Base-by-base conservation (phyloP, 2,797 vertebrate genomes). In the Dryobates pubescens region DNA sequence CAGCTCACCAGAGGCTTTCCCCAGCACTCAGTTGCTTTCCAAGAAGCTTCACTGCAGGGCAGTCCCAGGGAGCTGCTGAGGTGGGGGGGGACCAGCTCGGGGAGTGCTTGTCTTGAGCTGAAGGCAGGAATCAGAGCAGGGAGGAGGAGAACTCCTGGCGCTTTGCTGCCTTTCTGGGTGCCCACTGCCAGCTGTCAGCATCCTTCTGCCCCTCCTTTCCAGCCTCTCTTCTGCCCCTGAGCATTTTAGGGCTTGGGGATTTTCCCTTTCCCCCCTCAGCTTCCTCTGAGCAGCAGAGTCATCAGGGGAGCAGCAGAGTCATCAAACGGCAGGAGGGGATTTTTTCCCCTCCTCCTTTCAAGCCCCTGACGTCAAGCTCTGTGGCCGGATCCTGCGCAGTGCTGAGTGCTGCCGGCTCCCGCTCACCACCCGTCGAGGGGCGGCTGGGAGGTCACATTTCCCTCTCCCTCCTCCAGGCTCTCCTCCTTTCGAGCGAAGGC, bases 361-460 rank as follows among this genome's bases (percentile, higher is more conserved):
- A 69, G 32, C 34, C 0, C 2, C 70, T 93, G 95, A 95, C 59
- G 43, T 95, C 82, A 71, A 13, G 16, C 16, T 6, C 54, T 17
- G 9, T 0, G 1, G 30, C 29, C 0, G 0, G 49, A 36, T 65
- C 65, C 80, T 0, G 4, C 0, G 0, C 30, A 1, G 16, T 0
- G 23, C 65, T 0, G 14, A 51, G 45, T 5, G 23, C 85, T 65
- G 76, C 62, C 0, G 0, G 70, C 2, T 73, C 68, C 83, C 38
- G 27, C 92, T 47, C 3, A 2, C 12, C 2, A 2, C 0, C 0
- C 13, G 4, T 26, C 7, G 7, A 30, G 11, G 23, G 22, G 49
- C 49, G 23, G 24, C 32, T 0, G 2, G 7, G 23, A 16, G 17
- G 8, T 0, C 2, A 3, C 12, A 1, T 17, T 38, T 4, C 18